Evolutionary conservation across 2,888 invertebrate species (phyloP), one percentile per base, ranked within the genome.

Genomic region (Punctoribates punctum): DNA sequence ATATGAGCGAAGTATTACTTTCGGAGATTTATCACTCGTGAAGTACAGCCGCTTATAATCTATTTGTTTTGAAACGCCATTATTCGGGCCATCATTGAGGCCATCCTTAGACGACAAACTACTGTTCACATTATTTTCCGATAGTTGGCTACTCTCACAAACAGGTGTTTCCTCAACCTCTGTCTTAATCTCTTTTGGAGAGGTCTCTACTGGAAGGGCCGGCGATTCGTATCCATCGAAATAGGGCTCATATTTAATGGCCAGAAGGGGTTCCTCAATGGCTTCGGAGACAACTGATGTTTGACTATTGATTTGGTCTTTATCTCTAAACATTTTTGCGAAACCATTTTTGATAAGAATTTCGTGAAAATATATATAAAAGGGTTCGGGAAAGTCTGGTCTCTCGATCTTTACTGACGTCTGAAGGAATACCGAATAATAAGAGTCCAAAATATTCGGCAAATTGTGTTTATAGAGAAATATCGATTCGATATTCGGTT

Each of bases 281-380:
- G 54, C n/a, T 20, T 54, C 54, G 1, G 54, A 54, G 3, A 20
- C 20, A 5, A n/a, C 54, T 5, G n/a, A 4, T 8, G 1, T 8
- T 6, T 6, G 34, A 34, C 8, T 34, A 34, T 34, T 20, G n/a
- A 6, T 20, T 20, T n/a, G 54, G n/a, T 2, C 20, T 6, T 6
- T 20, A 20, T 2, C 15, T 54, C 54, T 20, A 54, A 54, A 20
- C 54, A 54, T 54, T 20, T 54, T 3, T n/a, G 54, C 54, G n/a
- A 20, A 54, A 2, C 20, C 54, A 20, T 54, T 54, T 3, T n/a
- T 17, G 15, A 67, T 67, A 6, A 67, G 11, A 11, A 15, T 67
- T 38, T 67, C 67, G 67, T 67, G 67, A 8, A 67, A 67, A 67
- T 67, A 67, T 6, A 38, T 6, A 2, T n/a, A n/a, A 6, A 67